These are phyloP conservation scores for Probaryconus sp. DNA, from an alignment of 1,140 invertebrate species.

Conservation along the genomic window DNA sequence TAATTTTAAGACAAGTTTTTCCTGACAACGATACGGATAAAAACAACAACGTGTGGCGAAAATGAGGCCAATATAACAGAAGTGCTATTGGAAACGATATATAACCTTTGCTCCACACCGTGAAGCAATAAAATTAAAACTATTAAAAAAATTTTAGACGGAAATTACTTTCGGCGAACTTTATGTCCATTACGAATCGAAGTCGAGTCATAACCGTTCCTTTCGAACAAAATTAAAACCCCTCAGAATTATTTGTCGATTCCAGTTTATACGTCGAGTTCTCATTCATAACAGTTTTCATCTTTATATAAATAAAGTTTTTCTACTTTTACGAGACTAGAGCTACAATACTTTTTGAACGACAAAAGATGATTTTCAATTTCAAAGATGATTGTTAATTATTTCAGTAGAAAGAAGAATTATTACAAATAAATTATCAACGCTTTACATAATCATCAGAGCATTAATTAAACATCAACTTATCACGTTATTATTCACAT, in stretches of 20 bases:
- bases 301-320: no score
- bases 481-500: no score
- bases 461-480: no score
- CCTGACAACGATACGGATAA: no score
- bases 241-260: constrained; percentile 7
- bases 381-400: no score
- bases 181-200: constrained; percentile 59
- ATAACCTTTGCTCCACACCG: constrained; percentile 19
- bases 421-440: no score
- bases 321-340: no score
- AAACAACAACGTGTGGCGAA: neutral
- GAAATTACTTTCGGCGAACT: constrained; percentile 64
- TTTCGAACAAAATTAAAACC: constrained; percentile 21
- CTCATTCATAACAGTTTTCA: neutral
- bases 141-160: constrained; percentile 45
- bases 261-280: neutral
- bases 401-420: no score
- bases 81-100: neutral
- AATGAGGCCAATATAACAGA: constrained; percentile 12
- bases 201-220: constrained; percentile 12
- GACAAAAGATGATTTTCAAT: no score
- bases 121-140: constrained; percentile 62
- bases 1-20: no score
- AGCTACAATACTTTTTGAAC: no score
- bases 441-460: no score